Conservation (phyloP, 1,140 invertebrate species). For the Leptinotarsa texana region DNA sequence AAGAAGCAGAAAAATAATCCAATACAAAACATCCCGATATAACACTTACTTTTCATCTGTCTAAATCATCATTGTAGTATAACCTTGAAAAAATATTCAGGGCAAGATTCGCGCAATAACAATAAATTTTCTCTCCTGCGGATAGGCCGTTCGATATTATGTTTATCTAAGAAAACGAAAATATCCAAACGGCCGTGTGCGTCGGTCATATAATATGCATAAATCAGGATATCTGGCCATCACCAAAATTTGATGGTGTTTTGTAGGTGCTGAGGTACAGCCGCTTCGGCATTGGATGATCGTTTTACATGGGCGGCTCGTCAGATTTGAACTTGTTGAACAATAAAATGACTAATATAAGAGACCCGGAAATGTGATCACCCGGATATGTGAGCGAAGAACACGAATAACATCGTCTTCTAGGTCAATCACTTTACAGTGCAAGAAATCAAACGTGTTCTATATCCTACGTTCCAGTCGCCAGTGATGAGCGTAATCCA, state of each 20-base stretch:
- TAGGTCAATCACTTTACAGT: too few relatives aligned
- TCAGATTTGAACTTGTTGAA: neutral
- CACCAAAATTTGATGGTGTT: slow-evolving; percentile 29
- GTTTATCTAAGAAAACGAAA: slow-evolving; percentile 27
- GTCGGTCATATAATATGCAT: slow-evolving; percentile 29
- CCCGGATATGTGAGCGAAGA: too few relatives aligned
- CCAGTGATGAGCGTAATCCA: too few relatives aligned
- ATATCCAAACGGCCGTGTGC: slow-evolving; percentile 24
- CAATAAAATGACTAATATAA: too few relatives aligned
- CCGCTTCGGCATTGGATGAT: slow-evolving; percentile 14
- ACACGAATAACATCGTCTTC: too few relatives aligned
- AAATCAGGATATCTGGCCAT: slow-evolving; percentile 28
- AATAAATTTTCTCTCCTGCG: slow-evolving; percentile 18
- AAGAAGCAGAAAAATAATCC: too few relatives aligned
- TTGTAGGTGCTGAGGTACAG: slow-evolving; percentile 24
- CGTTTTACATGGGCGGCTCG: neutral
- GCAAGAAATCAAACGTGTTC: too few relatives aligned
- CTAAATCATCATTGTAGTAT: neutral
- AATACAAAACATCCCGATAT: too few relatives aligned
- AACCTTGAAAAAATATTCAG: slow-evolving; percentile 9
- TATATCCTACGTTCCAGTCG: too few relatives aligned
- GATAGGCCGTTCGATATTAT: slow-evolving; percentile 21
- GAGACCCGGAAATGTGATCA: too few relatives aligned
- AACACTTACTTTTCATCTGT: too few relatives aligned
- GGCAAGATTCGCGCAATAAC: slow-evolving; percentile 16